Base-by-base conservation (phyloP, 92 coral and sea anemone species). In the Siderastrea siderea region DNA sequence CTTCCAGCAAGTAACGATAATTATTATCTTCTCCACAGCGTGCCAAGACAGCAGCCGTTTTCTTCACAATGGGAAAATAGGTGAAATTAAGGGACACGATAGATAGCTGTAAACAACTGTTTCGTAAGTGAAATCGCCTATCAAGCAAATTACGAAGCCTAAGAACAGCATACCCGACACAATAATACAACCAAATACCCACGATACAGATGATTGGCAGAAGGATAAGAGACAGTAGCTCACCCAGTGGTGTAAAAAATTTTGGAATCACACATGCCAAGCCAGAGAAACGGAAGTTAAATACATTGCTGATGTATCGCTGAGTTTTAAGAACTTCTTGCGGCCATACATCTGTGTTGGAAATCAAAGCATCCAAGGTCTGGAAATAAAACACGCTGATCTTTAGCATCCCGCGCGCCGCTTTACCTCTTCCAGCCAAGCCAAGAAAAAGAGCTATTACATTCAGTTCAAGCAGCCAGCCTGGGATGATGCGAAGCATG, bases 381-480 rank as follows among this genome's bases (percentile, higher is more conserved):
- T 93, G 96, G 46, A 93, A 68, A 63, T 90, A 93, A 71, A 93
- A 93, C 16, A 93, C 73, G 62, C 77, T 63, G 49, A 89, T 89
- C 85, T 88, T 88, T 9, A 88, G 47, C 26, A 87, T 82, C 70
- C 93, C 93, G 10, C 93, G 64, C 11, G 91, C 94, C 10, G 68
- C 65, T 15, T 74, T 84, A 11, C 92, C 94, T 16, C 88, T 81
- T 64, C 95, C 96, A 47, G 96, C 92, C 54, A 94, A 79, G 83
- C 91, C 93, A 63, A 94, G 58, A 1, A 94, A 52, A 61, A 93
- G 76, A 19, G 93, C 90, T 3, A 91, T 71, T 26, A 80, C 70
- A 60, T 87, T 86, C 38, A 92, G 80, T 58, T 92, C 94, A 61
- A 94, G 91, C 1, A 94, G 67, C 98, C 98, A 94, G 10, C 89